Base-by-base conservation (phyloP, 2,113 vertebrate genomes). In the Ameiurus melas region DNA sequence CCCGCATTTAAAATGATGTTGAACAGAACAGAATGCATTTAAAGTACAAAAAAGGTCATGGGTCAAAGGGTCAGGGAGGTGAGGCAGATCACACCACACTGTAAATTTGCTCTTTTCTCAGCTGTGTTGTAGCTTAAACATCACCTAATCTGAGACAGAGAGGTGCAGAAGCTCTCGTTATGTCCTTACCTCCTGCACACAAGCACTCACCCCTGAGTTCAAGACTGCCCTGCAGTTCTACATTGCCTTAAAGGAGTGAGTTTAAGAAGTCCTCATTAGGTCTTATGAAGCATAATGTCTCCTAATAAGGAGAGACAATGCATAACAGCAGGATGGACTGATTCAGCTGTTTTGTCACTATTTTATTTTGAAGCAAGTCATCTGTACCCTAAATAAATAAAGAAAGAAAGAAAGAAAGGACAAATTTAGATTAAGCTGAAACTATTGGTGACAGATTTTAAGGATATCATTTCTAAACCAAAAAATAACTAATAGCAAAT, bases 51-150 rank as follows among this genome's bases (percentile, higher is more conserved):
- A 73, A 68, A 68, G 68, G 14, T 73, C 20, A 89, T 84, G 80
- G 82, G 66, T 64, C 62, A 60, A 51, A 83, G 62, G 84, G 83
- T 68, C 70, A 25, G 53, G 79, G 36, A 51, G 58, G 86, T 64
- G 77, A 33, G 79, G 7, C n/a, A 13, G 43, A 62, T 82, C 4
- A 6, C 19, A 27, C 9, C 30, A 62, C 55, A 36, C 68, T 86
- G 82, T 86, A 89, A 89, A 91, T 88, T 88, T 85, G 88, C 71
- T 85, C 84, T 89, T 43, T 89, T 88, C 83, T 78, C 88, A 88
- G 73, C 88, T 85, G 73, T 73, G 53, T 84, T 78, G 43, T 27
- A 81, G 58, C 55, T 33, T 58, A 70, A 89, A 62, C 27, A 79
- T 89, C 87, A 70, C 84, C 88, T 77, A 43, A 25, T 84, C 47